Evolutionary conservation across 1,140 invertebrate genomes (phyloP).

Genomic region (Calephelis virginiensis): DNA sequence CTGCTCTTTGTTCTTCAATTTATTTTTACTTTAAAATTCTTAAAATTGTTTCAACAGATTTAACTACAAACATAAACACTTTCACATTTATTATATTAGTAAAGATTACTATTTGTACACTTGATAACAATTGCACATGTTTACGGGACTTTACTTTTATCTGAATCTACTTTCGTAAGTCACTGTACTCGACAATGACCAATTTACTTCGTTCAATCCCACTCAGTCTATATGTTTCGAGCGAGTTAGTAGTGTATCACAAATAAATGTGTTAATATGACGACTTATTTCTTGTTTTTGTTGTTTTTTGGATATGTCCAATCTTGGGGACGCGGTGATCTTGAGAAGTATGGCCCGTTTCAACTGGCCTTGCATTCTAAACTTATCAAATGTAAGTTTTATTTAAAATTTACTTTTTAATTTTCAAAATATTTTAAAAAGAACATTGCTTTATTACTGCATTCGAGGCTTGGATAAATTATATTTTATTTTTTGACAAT

Average conservation of each 20-base stretch:
- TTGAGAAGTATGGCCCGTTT: slow-evolving; percentile 64
- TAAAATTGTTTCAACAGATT: too few relatives aligned
- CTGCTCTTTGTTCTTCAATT: too few relatives aligned
- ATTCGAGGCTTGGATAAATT: too few relatives aligned
- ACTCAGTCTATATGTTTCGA: neutral
- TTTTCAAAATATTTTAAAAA: neutral
- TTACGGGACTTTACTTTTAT: slow-evolving; percentile 7
- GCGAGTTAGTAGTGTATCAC: neutral
- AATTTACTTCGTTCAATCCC: neutral
- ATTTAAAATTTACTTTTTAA: neutral
- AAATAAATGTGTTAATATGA: neutral
- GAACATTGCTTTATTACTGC: neutral
- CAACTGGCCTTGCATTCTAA: slow-evolving; percentile 53
- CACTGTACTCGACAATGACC: slow-evolving; percentile 16
- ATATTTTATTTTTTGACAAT: too few relatives aligned
- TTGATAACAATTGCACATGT: neutral
- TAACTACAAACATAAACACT: too few relatives aligned
- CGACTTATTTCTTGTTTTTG: slow-evolving; percentile 30
- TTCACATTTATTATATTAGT: too few relatives aligned
- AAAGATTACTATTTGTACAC: neutral
- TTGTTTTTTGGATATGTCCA: slow-evolving; percentile 31
- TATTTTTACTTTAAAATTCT: too few relatives aligned
- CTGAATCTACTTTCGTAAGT: slow-evolving; percentile 4
- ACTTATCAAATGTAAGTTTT: slow-evolving; percentile 67
- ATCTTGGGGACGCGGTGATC: slow-evolving; percentile 50